Conservation (phyloP, 2,113 vertebrate genomes). For the Eulemur macaco region DNA sequence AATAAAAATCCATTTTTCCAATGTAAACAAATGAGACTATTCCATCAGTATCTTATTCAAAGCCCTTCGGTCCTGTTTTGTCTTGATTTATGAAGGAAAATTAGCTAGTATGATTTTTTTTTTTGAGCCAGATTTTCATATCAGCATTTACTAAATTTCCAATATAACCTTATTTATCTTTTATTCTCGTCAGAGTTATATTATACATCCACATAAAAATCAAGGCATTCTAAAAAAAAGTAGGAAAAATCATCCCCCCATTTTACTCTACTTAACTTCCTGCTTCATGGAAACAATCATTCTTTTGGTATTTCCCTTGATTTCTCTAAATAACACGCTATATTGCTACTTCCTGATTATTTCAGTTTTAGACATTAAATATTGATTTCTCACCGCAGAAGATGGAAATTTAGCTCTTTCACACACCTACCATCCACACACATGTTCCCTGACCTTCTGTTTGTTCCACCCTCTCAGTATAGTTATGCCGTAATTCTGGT, state of each 20-base stretch:
- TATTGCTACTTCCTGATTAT: not conserved
- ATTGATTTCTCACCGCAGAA: not conserved
- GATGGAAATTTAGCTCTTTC: not conserved
- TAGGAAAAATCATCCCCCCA: not conserved
- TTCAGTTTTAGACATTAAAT: not conserved
- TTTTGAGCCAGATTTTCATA: not conserved
- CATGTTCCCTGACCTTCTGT: not conserved
- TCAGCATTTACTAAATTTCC: not conserved
- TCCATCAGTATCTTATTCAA: not conserved
- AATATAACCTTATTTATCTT: not conserved
- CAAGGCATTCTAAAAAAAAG: not conserved
- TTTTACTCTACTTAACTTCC: not conserved
- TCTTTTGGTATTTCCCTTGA: not conserved
- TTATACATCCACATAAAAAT: not conserved
- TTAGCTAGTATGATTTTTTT: not conserved
- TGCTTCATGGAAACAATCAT: not conserved
- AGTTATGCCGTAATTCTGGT: not conserved
- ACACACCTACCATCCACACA: not conserved
- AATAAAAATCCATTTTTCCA: not conserved
- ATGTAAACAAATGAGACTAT: not conserved
- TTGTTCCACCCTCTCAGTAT: not conserved
- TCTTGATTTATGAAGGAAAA: not conserved
- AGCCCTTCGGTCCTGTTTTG: not conserved
- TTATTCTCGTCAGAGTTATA: not conserved
- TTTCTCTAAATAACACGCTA: not conserved